Conservation (phyloP, 2,113 vertebrate genomes). For the Ia io region DNA sequence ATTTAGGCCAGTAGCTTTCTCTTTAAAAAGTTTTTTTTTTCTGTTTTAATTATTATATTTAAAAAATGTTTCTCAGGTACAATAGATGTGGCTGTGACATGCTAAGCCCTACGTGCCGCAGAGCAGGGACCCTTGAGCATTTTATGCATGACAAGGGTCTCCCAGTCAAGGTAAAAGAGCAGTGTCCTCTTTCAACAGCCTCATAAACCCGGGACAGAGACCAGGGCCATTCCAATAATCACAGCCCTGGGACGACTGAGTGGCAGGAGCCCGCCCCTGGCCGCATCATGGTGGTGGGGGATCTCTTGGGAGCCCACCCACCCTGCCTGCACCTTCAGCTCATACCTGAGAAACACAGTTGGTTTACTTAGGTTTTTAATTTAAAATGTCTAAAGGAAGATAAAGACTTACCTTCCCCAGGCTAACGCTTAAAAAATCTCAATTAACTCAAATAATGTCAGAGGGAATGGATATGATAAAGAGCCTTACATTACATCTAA, state of each 20-base stretch:
- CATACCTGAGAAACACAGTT: conserved; percentile 96
- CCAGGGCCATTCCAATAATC: background rate
- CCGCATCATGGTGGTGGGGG: background rate
- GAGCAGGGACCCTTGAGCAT: conserved; percentile 39
- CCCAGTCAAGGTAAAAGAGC: conserved; percentile 59
- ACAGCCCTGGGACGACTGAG: background rate
- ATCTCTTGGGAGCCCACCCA: conserved; percentile 58
- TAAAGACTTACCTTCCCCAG: conserved; percentile 98
- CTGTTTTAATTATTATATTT: conserved; percentile 31
- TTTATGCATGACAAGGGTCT: background rate
- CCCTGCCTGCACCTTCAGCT: conserved; percentile 68
- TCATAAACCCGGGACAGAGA: background rate
- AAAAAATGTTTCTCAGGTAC: conserved; percentile 96
- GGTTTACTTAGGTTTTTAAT: conserved; percentile 80
- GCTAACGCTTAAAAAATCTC: conserved; percentile 95
- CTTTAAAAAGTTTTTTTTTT: conserved; percentile 25
- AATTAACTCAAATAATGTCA: conserved; percentile 93
- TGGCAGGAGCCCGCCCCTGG: background rate
- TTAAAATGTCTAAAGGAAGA: conserved; percentile 93
- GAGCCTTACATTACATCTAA: conserved; percentile 93
- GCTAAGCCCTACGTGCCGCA: conserved; percentile 29
- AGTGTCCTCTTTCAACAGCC: conserved; percentile 48
- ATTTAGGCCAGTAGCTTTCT: conserved; percentile 83
- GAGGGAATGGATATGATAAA: conserved; percentile 93
- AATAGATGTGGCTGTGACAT: conserved; percentile 59